Conservation (phyloP, 2,797 vertebrate species). For the Helicolenus hilgendorfi region DNA sequence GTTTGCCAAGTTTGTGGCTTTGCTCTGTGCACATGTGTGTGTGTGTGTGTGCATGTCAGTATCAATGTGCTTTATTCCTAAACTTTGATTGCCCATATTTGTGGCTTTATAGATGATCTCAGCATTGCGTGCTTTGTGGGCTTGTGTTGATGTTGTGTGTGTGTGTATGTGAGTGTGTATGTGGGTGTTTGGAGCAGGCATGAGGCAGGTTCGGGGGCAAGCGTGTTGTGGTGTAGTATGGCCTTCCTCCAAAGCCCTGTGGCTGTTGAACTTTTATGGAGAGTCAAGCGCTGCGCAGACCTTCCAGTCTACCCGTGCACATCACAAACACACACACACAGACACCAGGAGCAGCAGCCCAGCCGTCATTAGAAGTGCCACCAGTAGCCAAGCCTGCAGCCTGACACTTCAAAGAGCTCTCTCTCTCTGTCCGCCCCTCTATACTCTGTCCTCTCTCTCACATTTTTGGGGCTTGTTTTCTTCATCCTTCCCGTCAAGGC, state of each 20-base stretch:
- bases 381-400: constrained; percentile 71
- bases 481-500: constrained; percentile 22
- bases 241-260: constrained; percentile 80
- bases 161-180: neutral
- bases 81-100: constrained; percentile 80
- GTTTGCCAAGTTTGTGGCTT: constrained; percentile 65
- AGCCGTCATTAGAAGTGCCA: constrained; percentile 75
- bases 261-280: constrained; percentile 88
- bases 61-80: constrained; percentile 63
- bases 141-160: constrained; percentile 47
- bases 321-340: neutral
- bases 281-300: constrained; percentile 81
- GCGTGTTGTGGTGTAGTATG: constrained; percentile 75
- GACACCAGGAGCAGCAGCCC: constrained; percentile 14
- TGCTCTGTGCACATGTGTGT: constrained; percentile 19
- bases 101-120: constrained; percentile 82
- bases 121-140: constrained; percentile 71
- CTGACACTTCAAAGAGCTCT: constrained; percentile 74
- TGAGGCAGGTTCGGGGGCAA: constrained; percentile 67
- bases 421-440: constrained; percentile 10
- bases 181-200: constrained; percentile 53
- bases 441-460: neutral
- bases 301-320: constrained; percentile 60
- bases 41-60: constrained; percentile 45
- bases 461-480: constrained; percentile 43